phyloP scores from a whole-genome alignment of 2,888 invertebrate genomes.

The Pyrgus malvae region DNA sequence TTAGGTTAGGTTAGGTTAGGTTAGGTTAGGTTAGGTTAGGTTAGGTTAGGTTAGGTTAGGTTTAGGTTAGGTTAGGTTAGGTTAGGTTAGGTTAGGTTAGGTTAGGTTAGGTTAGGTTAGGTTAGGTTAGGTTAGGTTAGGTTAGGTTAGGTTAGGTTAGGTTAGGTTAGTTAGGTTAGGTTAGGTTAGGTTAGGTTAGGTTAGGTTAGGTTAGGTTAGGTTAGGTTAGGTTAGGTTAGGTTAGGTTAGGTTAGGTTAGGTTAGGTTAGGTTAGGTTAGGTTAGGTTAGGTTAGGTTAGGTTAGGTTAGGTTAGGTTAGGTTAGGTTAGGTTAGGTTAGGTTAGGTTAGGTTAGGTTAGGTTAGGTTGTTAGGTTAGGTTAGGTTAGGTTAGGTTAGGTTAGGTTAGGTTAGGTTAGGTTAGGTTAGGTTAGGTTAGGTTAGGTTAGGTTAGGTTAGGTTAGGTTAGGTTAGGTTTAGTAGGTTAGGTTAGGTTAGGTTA shows the following conservation, averaged over 20 bases:
- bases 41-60: constrained; percentile 26
- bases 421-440: too few relatives aligned
- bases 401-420: too few relatives aligned
- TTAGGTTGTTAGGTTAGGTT: too few relatives aligned
- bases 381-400: too few relatives aligned
- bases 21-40: constrained; percentile 21
- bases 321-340: too few relatives aligned
- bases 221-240: constrained; percentile 23
- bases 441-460: too few relatives aligned
- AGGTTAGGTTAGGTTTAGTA: too few relatives aligned
- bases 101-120: constrained; percentile 25
- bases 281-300: constrained; percentile 28
- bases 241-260: constrained; percentile 27
- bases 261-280: constrained; percentile 27
- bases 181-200: constrained; percentile 24
- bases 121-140: constrained; percentile 22
- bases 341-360: too few relatives aligned
- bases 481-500: too few relatives aligned
- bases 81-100: constrained; percentile 20
- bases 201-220: constrained; percentile 28
- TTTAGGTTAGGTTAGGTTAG: too few relatives aligned
- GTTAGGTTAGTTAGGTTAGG: constrained; percentile 17
- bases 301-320: too few relatives aligned
- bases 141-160: constrained; percentile 18
- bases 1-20: too few relatives aligned